A percentile compares a stretch with the other conserved stretches of the same genome.
phyloP scores from a whole-genome alignment of 1,140 invertebrate genomes.

The Scaptomyza montana region DNA sequence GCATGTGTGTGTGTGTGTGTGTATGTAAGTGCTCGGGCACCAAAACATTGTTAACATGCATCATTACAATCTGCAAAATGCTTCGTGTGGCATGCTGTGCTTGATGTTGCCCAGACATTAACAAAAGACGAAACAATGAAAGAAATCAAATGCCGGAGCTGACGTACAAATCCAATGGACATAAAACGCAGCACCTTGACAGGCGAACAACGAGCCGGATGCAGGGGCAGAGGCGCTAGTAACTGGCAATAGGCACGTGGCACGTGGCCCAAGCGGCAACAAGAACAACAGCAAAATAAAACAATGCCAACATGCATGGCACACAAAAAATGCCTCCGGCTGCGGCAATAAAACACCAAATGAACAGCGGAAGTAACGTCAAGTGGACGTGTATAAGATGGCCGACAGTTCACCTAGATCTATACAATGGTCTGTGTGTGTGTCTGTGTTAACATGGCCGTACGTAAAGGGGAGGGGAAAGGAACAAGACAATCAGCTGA shows the following conservation, averaged over 20 bases:
- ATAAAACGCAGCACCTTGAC: slow-evolving; percentile 80
- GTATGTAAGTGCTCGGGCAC: slow-evolving; percentile 3
- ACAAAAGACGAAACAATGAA: slow-evolving; percentile 37
- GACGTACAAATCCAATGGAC: slow-evolving; percentile 77
- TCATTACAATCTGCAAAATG: slow-evolving; percentile 81
- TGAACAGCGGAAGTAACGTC: slow-evolving; percentile 75
- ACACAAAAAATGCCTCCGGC: slow-evolving; percentile 45
- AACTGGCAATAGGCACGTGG: slow-evolving; percentile 45
- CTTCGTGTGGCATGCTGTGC: slow-evolving; percentile 11
- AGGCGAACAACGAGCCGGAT: slow-evolving; percentile 20
- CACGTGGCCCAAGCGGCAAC: slow-evolving; percentile 59
- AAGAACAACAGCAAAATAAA: slow-evolving; percentile 37
- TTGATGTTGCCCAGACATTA: slow-evolving; percentile 21
- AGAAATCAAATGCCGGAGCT: slow-evolving; percentile 68
- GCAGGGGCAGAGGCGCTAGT: slow-evolving; percentile 2
- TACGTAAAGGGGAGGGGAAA: neutral
- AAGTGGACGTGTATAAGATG: slow-evolving; percentile 58
- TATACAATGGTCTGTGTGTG: neutral
- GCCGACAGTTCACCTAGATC: slow-evolving; percentile 38
- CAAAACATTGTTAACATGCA: slow-evolving; percentile 81
- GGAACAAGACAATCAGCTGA: neutral
- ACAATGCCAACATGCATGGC: neutral
- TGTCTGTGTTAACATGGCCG: slow-evolving; percentile 9
- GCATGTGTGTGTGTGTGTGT: slow-evolving; percentile 32
- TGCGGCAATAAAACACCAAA: slow-evolving; percentile 77